phyloP scores from a whole-genome alignment of 2,113 vertebrate genomes.

The Amazona vittata region DNA sequence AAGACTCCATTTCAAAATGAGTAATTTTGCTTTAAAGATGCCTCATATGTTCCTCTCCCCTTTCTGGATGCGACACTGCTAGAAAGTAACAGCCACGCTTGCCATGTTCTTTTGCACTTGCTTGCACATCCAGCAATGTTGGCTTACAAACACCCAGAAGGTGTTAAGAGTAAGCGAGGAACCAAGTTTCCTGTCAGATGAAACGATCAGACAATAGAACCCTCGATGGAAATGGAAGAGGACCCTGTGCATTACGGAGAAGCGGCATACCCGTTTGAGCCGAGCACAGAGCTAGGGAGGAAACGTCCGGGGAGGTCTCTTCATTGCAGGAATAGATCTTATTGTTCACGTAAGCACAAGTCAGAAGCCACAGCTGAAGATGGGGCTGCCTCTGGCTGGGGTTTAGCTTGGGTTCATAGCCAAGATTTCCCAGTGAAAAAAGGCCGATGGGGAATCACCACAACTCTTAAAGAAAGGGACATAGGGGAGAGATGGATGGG shows the following conservation, averaged over 20 bases:
- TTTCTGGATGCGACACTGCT: background rate
- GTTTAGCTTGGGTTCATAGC: background rate
- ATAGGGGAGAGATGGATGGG: background rate
- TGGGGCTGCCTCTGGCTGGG: background rate
- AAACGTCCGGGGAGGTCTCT: background rate
- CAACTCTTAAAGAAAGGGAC: background rate
- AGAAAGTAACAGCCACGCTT: background rate
- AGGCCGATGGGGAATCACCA: background rate
- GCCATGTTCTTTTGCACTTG: background rate
- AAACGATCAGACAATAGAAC: background rate
- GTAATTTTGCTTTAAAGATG: background rate
- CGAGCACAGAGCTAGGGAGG: background rate
- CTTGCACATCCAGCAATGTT: too few species aligned
- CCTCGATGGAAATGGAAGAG: background rate
- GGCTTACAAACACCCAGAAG: background rate
- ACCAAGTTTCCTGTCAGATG: background rate
- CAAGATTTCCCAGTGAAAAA: background rate
- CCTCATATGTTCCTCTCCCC: background rate
- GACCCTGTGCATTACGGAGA: accelerated
- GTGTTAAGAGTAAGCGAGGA: background rate
- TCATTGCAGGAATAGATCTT: background rate
- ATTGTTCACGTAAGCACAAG: background rate
- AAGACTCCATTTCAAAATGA: background rate
- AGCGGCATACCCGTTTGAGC: accelerated
- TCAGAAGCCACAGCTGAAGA: background rate